Evolutionary conservation across 1,140 invertebrate species (phyloP).

Genomic region (Drosophila ambigua): DNA sequence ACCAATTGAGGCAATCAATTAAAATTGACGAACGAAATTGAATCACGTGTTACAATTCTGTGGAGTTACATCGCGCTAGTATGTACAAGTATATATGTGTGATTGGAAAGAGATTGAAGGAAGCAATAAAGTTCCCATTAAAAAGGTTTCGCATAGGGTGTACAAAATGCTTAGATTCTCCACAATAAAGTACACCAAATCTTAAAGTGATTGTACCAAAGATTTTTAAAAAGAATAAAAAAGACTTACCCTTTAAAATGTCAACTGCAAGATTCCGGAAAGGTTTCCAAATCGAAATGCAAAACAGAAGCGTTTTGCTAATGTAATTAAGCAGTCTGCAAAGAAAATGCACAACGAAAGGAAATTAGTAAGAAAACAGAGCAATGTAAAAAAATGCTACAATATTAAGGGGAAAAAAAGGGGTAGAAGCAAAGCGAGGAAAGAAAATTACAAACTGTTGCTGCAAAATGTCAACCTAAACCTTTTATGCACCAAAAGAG

Average conservation of each 20-base stretch:
- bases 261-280: slow-evolving; percentile 24
- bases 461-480: slow-evolving; percentile 74
- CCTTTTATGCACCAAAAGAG: slow-evolving; percentile 66
- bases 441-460: slow-evolving; percentile 79
- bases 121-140: slow-evolving; percentile 47
- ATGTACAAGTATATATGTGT: slow-evolving; percentile 17
- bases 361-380: slow-evolving; percentile 51
- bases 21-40: slow-evolving; percentile 78
- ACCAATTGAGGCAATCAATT: slow-evolving; percentile 77
- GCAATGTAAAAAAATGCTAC: slow-evolving; percentile 42
- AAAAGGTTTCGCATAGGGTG: slow-evolving; percentile 22
- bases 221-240: background rate
- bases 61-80: slow-evolving; percentile 43
- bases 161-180: slow-evolving; percentile 11
- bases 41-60: slow-evolving; percentile 76
- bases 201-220: background rate
- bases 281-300: slow-evolving; percentile 52
- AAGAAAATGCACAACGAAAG: slow-evolving; percentile 53
- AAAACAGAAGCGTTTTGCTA: slow-evolving; percentile 56
- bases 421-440: slow-evolving; percentile 34
- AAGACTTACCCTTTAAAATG: slow-evolving; percentile 30
- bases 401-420: slow-evolving; percentile 25
- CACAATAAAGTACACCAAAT: background rate
- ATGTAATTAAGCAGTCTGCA: slow-evolving; percentile 78
- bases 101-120: slow-evolving; percentile 3